Evolutionary conservation across 2,797 vertebrate species (phyloP), one percentile per base, ranked within the genome.

Genomic region (Euthynnus affinis): DNA sequence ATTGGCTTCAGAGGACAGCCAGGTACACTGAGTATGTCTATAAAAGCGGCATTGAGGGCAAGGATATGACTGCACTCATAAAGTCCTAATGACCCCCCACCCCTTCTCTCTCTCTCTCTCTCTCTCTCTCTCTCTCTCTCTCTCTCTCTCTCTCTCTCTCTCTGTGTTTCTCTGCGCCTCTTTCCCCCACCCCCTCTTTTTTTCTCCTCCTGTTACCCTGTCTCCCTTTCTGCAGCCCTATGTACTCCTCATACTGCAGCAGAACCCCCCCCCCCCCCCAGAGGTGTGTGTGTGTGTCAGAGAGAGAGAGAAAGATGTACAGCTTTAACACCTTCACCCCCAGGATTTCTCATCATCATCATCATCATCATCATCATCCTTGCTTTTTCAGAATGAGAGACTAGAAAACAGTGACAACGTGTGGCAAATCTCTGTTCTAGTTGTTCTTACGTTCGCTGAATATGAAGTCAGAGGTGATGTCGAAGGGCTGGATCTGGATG

Each of bases 401-500:
- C 13, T 34, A 29, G 20, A 40, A 49, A 64, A 57, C 71, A 34
- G 58, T 13, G 37, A 14, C 48, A 0, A 37, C 20, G 34, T 32
- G 57, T 22, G 18, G 65, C 17, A 66, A 34, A 13, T 23, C 44
- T 48, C 25, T 48, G 46, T 58, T 3, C 58, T 17, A n/a, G 6
- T 29, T 29, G 48, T 27, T 70, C 92, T 94, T 96, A 99, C 98
- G 96, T 96, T 98, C 97, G 78, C 98, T 97, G 95, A 98, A 99
- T 87, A 98, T 94, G 81, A 99, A 99, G 94, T 99, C 98, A 0
- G 96, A 96, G 0, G 93, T 58, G 87, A 99, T 98, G 91, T 99
- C 97, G 14, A 99, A 99, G 76, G 98, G 98, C 89, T 99, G 98
- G 73, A 99, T 94, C 87, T 97, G 97, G 80, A 96, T 95, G 61